Evolutionary conservation across 2,113 vertebrate genomes (phyloP).

Genomic region (Pholis gunnellus): DNA sequence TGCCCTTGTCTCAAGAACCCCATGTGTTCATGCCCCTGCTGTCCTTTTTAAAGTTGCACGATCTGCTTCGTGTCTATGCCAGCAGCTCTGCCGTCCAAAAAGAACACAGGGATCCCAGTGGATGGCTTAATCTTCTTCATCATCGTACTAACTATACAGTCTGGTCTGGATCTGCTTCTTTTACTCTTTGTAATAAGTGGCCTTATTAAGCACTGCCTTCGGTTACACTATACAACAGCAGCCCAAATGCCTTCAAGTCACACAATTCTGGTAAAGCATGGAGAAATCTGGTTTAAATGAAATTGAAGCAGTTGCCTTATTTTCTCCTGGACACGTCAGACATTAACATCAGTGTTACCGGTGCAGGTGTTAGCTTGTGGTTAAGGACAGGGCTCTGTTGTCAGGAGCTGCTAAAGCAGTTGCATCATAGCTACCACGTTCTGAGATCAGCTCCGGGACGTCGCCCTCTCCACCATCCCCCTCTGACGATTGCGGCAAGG

Average conservation of each 20-base stretch:
- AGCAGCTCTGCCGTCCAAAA: conserved; percentile 11
- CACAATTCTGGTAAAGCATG: conserved; percentile 5
- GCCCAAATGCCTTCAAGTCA: conserved; percentile 6
- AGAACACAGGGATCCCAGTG: conserved; percentile 28
- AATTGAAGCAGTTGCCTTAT: neutral
- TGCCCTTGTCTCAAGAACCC: neutral
- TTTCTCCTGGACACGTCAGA: conserved; percentile 26
- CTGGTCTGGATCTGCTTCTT: conserved; percentile 14
- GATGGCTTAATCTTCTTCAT: conserved; percentile 9
- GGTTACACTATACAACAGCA: conserved; percentile 23
- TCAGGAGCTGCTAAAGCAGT: conserved; percentile 25
- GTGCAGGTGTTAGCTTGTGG: neutral
- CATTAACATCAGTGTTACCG: neutral
- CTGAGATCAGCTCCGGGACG: conserved; percentile 50
- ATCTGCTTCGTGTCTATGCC: conserved; percentile 32
- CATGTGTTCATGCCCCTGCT: conserved; percentile 27
- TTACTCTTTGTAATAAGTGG: neutral
- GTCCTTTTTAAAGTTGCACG: conserved; percentile 24
- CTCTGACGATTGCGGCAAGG: conserved; percentile 49
- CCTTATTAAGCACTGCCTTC: conserved; percentile 17
- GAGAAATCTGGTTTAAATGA: neutral
- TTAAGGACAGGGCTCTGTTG: conserved; percentile 25
- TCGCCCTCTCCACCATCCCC: conserved; percentile 13
- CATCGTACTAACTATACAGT: neutral
- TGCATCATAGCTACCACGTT: conserved; percentile 20